Evolutionary conservation across 2,113 vertebrate species (phyloP), one percentile per base, ranked within the genome.

Genomic region (Corythornis madagascariensis): DNA sequence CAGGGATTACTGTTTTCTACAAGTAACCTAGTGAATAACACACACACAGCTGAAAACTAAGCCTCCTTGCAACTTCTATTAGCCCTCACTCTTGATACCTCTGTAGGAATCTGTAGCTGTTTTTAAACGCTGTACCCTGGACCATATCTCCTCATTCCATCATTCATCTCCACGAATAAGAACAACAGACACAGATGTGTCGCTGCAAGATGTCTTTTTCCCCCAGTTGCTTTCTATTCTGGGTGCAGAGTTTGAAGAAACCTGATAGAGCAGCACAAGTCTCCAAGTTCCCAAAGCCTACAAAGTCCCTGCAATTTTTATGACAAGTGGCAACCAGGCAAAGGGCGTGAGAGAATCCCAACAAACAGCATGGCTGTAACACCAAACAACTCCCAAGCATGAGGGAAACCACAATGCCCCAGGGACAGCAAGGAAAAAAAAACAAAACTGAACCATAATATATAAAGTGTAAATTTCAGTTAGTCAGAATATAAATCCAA

Each of bases 21-120:
- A 7, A 31, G 42, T 60, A 74, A 81, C 19, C 55, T 26, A 55
- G 6, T 0, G 31, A 83, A 69, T 28, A 24, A 83, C 17, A 63
- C 24, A 9, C 25, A 6, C 15, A 52, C 0, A 53, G 29, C 19
- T 53, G 33, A 70, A 71, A 87, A 29, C 26, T 19, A 59, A 88
- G 22, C 16, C 33, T 29, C 43, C 12, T 71, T 24, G 40, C 12
- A 88, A 64, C 28, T 83, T 87, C n/a, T 31, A 42, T n/a, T 16
- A 43, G 18, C n/a, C 31, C 26, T 35, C 29, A 11, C 12, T 59
- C 16, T 47, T 0, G 0, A 6, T 3, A 50, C 16, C 48, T 22
- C 65, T 16, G 16, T 21, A 42, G 33, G 48, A 20, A 50, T 6
- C 38, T 18, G 20, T 1, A 85, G 35, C 43, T 9, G 20, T 50